Percentiles rank a stretch among this genome's conserved stretches.
Evolutionary conservation across 2,888 invertebrate genomes (phyloP).

Genomic region (Pyrocoelia pectoralis): DNA sequence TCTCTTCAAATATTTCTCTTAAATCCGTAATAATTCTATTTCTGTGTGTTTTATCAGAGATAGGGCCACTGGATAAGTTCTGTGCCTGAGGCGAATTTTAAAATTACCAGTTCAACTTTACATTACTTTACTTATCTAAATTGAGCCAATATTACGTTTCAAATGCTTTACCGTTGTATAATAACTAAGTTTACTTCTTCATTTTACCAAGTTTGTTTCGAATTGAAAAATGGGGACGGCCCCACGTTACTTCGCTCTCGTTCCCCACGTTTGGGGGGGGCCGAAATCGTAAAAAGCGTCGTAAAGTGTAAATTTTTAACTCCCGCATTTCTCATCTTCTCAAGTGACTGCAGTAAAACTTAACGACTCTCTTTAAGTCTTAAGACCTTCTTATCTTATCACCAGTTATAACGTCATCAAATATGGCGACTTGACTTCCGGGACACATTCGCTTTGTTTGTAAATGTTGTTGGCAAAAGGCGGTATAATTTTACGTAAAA

Average conservation of each 20-base stretch:
- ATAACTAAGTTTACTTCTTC: conserved; percentile 51
- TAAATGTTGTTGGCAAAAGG: neutral
- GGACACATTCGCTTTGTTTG: conserved; percentile 36
- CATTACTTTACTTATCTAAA: conserved; percentile 61
- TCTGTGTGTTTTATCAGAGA: conserved; percentile 59
- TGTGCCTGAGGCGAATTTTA: conserved; percentile 59
- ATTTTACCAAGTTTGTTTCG: neutral
- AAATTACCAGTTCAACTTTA: conserved; percentile 60
- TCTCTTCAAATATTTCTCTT: conserved; percentile 46
- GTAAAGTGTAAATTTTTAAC: conserved; percentile 32
- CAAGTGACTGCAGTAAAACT: conserved; percentile 55
- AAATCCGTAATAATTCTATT: conserved; percentile 56
- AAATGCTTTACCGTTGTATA: conserved; percentile 56
- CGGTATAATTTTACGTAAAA: conserved; percentile 2
- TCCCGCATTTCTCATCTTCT: conserved; percentile 36
- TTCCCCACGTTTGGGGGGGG: neutral
- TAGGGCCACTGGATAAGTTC: conserved; percentile 60
- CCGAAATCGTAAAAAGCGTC: conserved; percentile 3
- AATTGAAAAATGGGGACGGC: neutral
- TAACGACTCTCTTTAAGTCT: conserved; percentile 56
- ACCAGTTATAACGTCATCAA: conserved; percentile 58
- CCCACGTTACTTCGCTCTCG: neutral
- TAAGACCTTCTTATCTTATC: conserved; percentile 59
- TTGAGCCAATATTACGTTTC: conserved; percentile 58
- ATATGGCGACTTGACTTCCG: conserved; percentile 52